These are phyloP conservation scores for Gopherus evgoodei DNA, from an alignment of 2,113 vertebrate genomes.

Conservation along the genomic window DNA sequence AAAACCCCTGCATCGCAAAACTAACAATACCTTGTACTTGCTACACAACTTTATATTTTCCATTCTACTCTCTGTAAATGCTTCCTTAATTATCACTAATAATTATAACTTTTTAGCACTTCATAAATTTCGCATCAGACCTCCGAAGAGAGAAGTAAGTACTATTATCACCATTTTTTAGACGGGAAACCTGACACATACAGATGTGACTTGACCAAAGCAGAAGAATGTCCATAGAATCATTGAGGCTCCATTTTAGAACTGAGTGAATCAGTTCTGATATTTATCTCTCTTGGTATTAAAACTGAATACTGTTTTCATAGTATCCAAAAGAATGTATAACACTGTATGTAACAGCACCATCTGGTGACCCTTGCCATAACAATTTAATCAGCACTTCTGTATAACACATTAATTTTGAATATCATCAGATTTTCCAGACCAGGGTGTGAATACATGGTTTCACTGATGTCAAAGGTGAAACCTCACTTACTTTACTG, in stretches of 20 bases:
- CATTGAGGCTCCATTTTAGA: background rate
- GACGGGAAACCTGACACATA: background rate
- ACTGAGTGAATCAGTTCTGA: background rate
- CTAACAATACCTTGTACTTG: background rate
- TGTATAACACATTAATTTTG: constrained; percentile 55
- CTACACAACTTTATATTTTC: background rate
- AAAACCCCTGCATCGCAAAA: background rate
- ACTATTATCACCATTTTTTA: background rate
- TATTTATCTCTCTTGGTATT: background rate
- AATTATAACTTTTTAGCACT: background rate
- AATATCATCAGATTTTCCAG: constrained; percentile 67
- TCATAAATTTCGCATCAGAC: background rate
- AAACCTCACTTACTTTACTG: background rate
- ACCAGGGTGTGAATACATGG: background rate
- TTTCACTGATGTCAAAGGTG: background rate
- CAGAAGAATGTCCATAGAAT: background rate
- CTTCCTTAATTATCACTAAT: background rate
- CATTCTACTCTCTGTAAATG: background rate
- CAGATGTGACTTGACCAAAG: background rate
- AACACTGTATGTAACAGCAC: background rate
- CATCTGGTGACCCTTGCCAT: background rate
- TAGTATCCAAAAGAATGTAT: background rate
- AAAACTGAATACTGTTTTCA: background rate
- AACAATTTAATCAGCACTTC: constrained; percentile 51
- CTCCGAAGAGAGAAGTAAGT: background rate